A percentile compares a stretch with the other conserved stretches of the same genome.
These are phyloP conservation scores for Dicrostonyx torquatus DNA, from an alignment of 2,797 vertebrate species.

Conservation along the genomic window DNA sequence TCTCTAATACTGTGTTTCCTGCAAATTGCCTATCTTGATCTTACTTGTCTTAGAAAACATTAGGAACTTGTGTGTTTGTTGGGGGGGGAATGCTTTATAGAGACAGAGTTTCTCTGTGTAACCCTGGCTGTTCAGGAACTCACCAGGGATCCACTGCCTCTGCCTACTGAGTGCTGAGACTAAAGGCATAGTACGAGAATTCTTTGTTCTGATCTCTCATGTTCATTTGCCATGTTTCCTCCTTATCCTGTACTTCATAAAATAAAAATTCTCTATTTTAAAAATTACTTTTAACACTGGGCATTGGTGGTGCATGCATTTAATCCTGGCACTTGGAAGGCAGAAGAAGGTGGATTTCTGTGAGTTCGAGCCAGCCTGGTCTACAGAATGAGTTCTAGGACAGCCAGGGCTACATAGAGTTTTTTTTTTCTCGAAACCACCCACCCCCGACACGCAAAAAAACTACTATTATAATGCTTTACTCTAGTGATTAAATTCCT, in stretches of 20 bases:
- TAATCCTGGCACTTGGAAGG: not conserved
- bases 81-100: no score
- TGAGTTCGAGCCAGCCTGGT: not conserved
- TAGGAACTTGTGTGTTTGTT: not conserved
- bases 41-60: conserved; percentile 5
- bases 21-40: conserved; percentile 16
- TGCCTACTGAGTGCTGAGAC: not conserved
- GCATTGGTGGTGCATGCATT: not conserved
- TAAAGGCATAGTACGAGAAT: not conserved
- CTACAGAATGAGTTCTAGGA: not conserved
- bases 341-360: not conserved
- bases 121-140: not conserved
- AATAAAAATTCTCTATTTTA: conserved; percentile 35
- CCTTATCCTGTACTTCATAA: conserved; percentile 9
- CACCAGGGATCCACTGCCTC: not conserved
- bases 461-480: not conserved
- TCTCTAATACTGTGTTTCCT: not conserved
- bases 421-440: not conserved
- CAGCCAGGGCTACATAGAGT: not conserved
- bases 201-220: conserved; percentile 1
- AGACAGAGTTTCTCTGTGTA: not conserved
- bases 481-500: not conserved
- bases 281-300: conserved; percentile 12
- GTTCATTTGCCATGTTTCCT: conserved; percentile 7
- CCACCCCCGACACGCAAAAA: not conserved